Conservation (phyloP, 1,140 invertebrate species). For the Bombus huntii region DNA sequence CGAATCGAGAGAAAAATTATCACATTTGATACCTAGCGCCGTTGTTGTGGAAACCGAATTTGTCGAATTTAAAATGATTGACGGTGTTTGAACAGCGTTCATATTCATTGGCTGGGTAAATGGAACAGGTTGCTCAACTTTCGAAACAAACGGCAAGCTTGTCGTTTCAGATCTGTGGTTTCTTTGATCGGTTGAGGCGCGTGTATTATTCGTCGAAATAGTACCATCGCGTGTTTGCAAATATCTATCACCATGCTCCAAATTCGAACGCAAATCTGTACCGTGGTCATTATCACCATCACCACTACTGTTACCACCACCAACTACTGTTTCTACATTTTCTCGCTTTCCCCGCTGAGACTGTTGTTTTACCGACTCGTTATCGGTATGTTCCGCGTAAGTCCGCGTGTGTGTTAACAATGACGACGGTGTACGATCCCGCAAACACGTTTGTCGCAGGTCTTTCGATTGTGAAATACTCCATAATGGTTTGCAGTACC, state of each 20-base stretch:
- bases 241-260: background rate
- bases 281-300: background rate
- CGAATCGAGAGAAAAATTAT: constrained; percentile 59
- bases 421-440: background rate
- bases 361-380: background rate
- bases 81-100: background rate
- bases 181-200: background rate
- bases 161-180: background rate
- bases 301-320: background rate
- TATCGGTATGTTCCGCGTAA: background rate
- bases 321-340: background rate
- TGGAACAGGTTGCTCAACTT: background rate
- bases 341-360: background rate
- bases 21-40: background rate
- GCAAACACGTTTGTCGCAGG: no score
- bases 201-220: no score
- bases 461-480: no score
- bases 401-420: background rate
- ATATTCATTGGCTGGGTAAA: background rate
- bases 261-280: background rate
- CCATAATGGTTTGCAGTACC: background rate
- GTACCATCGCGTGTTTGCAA: background rate
- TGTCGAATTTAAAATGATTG: background rate
- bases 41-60: background rate
- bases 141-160: background rate